Percentiles rank a stretch among this genome's conserved stretches.
Conservation (phyloP, 35 echinoderm and acorn worm species). For the Eucidaris tribuloides region DNA sequence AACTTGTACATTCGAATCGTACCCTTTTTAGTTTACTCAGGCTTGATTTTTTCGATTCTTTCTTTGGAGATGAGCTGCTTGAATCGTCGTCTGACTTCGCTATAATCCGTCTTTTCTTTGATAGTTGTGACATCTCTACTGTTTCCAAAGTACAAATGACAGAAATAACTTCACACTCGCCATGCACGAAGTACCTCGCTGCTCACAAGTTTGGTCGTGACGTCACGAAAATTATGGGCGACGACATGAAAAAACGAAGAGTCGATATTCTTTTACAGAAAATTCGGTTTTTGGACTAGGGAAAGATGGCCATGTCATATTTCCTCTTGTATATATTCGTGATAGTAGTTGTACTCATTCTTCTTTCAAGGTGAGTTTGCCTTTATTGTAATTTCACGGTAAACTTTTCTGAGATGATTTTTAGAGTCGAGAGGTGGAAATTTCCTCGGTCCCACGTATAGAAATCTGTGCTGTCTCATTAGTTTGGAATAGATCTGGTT, state of each 20-base stretch:
- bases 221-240: no score
- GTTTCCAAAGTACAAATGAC: no score
- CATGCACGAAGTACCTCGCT: no score
- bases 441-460: neutral
- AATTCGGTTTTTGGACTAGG: no score
- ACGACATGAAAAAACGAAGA: no score
- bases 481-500: no score
- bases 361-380: neutral
- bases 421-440: neutral
- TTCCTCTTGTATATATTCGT: neutral
- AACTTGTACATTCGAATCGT: neutral
- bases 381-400: neutral
- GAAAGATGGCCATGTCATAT: neutral
- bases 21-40: slow-evolving; percentile 10
- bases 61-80: slow-evolving; percentile 23
- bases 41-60: neutral
- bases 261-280: no score
- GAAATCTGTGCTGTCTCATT: neutral
- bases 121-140: no score
- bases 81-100: neutral
- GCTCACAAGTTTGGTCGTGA: no score
- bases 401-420: neutral
- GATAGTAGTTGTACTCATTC: neutral
- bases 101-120: slow-evolving; percentile 5
- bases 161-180: no score